A percentile compares a stretch with the other conserved stretches of the same genome.
phyloP scores from a whole-genome alignment of 2,888 invertebrate species.

The Brachyptera putata region DNA sequence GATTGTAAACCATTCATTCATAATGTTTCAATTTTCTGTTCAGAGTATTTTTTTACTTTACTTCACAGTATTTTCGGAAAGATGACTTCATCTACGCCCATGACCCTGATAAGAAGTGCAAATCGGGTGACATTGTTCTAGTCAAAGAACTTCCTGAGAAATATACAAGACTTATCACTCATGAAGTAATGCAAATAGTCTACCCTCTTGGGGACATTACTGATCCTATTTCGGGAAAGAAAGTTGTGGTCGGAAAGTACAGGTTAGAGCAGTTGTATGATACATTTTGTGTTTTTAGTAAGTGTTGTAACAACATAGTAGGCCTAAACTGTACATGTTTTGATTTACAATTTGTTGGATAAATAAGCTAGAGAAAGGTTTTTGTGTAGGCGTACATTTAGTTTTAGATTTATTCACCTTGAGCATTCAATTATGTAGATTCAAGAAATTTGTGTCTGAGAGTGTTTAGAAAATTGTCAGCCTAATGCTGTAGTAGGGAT shows the following conservation, averaged over 20 bases:
- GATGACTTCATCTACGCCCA: constrained; percentile 68
- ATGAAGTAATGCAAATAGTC: constrained; percentile 72
- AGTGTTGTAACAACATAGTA: neutral
- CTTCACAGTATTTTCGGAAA: constrained; percentile 71
- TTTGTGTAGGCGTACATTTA: neutral
- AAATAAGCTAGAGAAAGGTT: too few species aligned
- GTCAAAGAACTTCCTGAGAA: constrained; percentile 69
- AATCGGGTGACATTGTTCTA: constrained; percentile 77
- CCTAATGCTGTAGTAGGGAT: too few species aligned
- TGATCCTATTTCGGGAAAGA: constrained; percentile 81
- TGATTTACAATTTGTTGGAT: neutral
- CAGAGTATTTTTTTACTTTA: too few species aligned
- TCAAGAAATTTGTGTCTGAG: too few species aligned
- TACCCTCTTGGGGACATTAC: constrained; percentile 78
- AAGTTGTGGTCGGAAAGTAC: constrained; percentile 66
- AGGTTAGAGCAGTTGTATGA: constrained; percentile 42
- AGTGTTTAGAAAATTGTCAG: too few species aligned
- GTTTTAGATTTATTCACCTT: too few species aligned
- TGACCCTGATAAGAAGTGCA: constrained; percentile 72
- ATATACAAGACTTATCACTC: constrained; percentile 71
- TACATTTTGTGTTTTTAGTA: neutral
- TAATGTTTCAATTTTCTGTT: too few species aligned
- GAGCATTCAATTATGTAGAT: too few species aligned
- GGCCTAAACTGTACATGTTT: neutral
- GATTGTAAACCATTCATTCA: too few species aligned